Percentiles rank a stretch among this genome's conserved stretches.
phyloP scores from a whole-genome alignment of 2,113 vertebrate species.

The Cairina moschata region DNA sequence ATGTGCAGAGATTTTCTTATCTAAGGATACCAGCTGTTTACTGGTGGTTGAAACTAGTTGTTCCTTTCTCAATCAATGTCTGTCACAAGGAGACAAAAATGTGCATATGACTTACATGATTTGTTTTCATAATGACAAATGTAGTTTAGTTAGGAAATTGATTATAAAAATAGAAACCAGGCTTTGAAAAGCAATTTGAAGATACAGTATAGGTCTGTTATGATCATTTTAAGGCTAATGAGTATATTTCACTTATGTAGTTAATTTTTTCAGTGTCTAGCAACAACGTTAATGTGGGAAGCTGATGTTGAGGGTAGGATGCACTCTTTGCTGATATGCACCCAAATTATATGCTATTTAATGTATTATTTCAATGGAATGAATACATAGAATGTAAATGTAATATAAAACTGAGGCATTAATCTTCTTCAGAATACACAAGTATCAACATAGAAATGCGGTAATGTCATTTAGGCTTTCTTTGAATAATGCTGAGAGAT shows the following conservation, averaged over 20 bases:
- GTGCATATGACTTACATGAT: slow-evolving; percentile 76
- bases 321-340: slow-evolving; percentile 61
- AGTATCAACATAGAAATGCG: slow-evolving; percentile 20
- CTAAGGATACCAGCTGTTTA: slow-evolving; percentile 81
- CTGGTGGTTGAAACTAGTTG: slow-evolving; percentile 74
- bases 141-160: slow-evolving; percentile 75
- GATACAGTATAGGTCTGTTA: slow-evolving; percentile 60
- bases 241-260: slow-evolving; percentile 68
- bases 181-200: slow-evolving; percentile 78
- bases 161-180: slow-evolving; percentile 77
- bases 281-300: slow-evolving; percentile 67
- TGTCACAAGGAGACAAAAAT: slow-evolving; percentile 79
- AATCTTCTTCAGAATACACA: slow-evolving; percentile 39
- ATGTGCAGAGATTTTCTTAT: slow-evolving; percentile 79
- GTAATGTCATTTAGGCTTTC: slow-evolving; percentile 46
- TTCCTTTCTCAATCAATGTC: slow-evolving; percentile 80
- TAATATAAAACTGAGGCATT: slow-evolving; percentile 40
- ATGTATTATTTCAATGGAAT: slow-evolving; percentile 58
- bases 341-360: slow-evolving; percentile 65
- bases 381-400: slow-evolving; percentile 49
- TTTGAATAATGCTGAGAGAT: slow-evolving; percentile 22
- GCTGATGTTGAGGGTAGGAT: slow-evolving; percentile 40
- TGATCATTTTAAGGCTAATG: slow-evolving; percentile 76
- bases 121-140: slow-evolving; percentile 76
- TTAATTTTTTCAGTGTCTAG: slow-evolving; percentile 74